phyloP scores from a whole-genome alignment of 2,113 vertebrate species.

The Semicossyphus pulcher region DNA sequence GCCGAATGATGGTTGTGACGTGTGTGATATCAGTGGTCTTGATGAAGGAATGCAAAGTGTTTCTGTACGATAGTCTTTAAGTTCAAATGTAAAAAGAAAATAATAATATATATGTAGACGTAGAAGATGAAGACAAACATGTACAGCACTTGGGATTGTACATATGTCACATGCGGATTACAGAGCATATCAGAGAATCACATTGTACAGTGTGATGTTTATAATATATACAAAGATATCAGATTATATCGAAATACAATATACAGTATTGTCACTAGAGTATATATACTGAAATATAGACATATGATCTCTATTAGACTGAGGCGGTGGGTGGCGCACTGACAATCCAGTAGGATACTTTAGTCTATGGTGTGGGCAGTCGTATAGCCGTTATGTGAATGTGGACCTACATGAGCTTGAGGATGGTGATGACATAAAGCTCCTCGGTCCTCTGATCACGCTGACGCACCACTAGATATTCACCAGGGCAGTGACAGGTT shows the following conservation, averaged over 20 bases:
- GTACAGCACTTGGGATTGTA: constrained; percentile 78
- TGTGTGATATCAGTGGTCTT: constrained; percentile 55
- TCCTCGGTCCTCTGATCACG: constrained; percentile 51
- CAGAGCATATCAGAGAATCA: constrained; percentile 71
- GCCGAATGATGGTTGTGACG: constrained; percentile 38
- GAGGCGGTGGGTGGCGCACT: constrained; percentile 69
- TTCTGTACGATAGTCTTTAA: constrained; percentile 49
- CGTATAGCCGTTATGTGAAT: constrained; percentile 53
- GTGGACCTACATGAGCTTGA: constrained; percentile 66
- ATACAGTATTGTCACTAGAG: constrained; percentile 54
- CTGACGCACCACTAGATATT: constrained; percentile 37
- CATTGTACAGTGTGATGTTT: constrained; percentile 71
- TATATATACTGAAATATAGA: constrained; percentile 55
- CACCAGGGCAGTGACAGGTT: constrained; percentile 39
- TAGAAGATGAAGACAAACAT: constrained; percentile 53
- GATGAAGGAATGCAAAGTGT: constrained; percentile 48
- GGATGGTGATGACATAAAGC: constrained; percentile 19
- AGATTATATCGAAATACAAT: constrained; percentile 66
- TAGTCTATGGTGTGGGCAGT: constrained; percentile 50
- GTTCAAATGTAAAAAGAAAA: constrained; percentile 38
- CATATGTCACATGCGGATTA: constrained; percentile 63
- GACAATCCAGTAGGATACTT: constrained; percentile 75
- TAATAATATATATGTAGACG: constrained; percentile 24
- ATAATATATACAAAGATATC: constrained; percentile 60
- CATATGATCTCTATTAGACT: constrained; percentile 46